Evolutionary conservation across 1,140 invertebrate genomes (phyloP).

Genomic region (Apis florea): DNA sequence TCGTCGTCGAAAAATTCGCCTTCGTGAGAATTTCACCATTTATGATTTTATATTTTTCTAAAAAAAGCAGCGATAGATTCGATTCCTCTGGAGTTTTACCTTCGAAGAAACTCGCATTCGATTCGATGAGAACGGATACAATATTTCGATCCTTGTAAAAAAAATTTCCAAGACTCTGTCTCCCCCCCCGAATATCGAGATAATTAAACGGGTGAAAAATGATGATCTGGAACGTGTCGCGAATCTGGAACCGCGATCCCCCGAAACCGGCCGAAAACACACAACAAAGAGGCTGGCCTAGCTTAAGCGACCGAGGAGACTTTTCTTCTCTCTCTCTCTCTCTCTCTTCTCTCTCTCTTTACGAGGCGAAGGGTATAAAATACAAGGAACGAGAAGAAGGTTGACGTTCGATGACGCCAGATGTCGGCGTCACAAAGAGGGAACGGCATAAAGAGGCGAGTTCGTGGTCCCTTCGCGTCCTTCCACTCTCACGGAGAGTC

Average conservation of each 20-base stretch:
- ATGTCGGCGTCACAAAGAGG: constrained; percentile 68
- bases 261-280: constrained; percentile 33
- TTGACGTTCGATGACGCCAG: constrained; percentile 56
- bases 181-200: neutral
- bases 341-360: constrained; percentile 3
- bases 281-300: constrained; percentile 35
- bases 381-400: constrained; percentile 49
- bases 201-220: neutral
- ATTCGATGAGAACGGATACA: no score
- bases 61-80: no score
- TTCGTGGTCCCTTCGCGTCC: constrained; percentile 52
- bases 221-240: neutral
- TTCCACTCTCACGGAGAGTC: constrained; percentile 18
- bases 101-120: no score
- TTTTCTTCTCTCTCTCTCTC: constrained; percentile 9
- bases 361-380: constrained; percentile 45
- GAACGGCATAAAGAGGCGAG: constrained; percentile 50
- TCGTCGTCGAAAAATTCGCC: no score
- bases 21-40: no score
- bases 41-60: no score
- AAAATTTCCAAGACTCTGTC: no score
- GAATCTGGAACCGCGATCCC: neutral
- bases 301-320: constrained; percentile 26
- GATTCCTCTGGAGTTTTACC: no score
- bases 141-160: no score